Base-by-base conservation (phyloP, 2,113 vertebrate genomes). In the Forbesichthys agassizii region DNA sequence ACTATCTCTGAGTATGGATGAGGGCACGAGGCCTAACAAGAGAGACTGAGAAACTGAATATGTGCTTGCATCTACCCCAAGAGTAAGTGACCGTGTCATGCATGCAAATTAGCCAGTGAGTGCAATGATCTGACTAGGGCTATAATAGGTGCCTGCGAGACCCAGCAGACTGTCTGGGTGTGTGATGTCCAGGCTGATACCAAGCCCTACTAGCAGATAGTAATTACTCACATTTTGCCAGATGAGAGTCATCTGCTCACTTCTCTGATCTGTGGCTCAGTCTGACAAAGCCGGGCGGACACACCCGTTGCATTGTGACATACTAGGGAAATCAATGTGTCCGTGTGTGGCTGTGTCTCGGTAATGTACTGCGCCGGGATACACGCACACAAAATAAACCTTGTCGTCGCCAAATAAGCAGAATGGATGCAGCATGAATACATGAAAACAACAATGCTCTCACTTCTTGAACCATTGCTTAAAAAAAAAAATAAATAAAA, bases 141-240 rank as follows among this genome's bases (percentile, higher is more conserved):
- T 53, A 58, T 46, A 74, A 73, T 67, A 20, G 18, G 69, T 14
- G 48, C 71, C 67, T 64, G 75, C 0, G 70, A 88, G 77, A 81
- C 71, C 12, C 48, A 33, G 75, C 73, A 63, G 73, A 49, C 13
- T 58, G 66, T 68, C 72, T 48, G 47, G n/a, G 64, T 73, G 68
- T 68, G 61, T 20, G 78, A 86, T 83, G 82, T 78, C 88, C 83
- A 86, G 78, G 77, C 62, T 78, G 83, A 83, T 84, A 73, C 71
- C 48, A 33, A 12, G 46, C 54, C 73, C 84, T 64, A 64, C 60
- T 55, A 49, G 59, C 48, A 77, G 64, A 18, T 7, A 77, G 66
- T 75, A 62, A 79, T 81, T 80, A 68, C 69, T 77, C 46, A 3
- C 0, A 18, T 4, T 52, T 14, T 52, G 27, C 48, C 62, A 69